phyloP scores from a whole-genome alignment of 2,888 invertebrate genomes.

The Thyatira batis region DNA sequence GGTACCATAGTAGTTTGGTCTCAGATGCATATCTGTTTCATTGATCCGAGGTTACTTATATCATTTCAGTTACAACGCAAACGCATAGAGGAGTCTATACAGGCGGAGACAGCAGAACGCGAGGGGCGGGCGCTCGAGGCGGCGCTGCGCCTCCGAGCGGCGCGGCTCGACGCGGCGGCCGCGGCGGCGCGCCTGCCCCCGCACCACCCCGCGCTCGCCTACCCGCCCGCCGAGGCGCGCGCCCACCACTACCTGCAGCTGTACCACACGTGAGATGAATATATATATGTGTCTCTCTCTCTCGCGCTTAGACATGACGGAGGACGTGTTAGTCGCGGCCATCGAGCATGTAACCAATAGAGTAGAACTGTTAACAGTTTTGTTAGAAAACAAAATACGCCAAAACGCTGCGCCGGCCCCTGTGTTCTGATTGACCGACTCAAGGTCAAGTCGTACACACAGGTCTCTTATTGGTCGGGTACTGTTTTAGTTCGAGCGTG shows the following conservation, averaged over 20 bases:
- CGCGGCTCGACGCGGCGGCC: slow-evolving; percentile 53
- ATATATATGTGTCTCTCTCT: no score
- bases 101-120: slow-evolving; percentile 45
- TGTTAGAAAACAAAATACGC: no score
- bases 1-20: no score
- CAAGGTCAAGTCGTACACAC: no score
- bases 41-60: background rate
- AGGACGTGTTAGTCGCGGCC: no score
- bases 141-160: slow-evolving; percentile 56
- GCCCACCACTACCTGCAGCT: slow-evolving; percentile 52
- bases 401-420: no score
- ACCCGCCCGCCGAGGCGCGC: slow-evolving; percentile 43
- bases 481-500: no score
- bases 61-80: slow-evolving; percentile 61
- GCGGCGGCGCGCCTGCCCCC: slow-evolving; percentile 54
- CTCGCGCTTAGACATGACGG: no score
- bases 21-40: background rate
- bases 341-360: no score
- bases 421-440: no score
- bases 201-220: slow-evolving; percentile 52
- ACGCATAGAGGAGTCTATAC: slow-evolving; percentile 55
- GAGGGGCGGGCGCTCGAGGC: slow-evolving; percentile 46
- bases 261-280: slow-evolving; percentile 38
- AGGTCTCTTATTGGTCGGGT: no score
- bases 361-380: no score